Evolutionary conservation across 2,113 vertebrate species (phyloP).

Genomic region (Sylvietta virens): DNA sequence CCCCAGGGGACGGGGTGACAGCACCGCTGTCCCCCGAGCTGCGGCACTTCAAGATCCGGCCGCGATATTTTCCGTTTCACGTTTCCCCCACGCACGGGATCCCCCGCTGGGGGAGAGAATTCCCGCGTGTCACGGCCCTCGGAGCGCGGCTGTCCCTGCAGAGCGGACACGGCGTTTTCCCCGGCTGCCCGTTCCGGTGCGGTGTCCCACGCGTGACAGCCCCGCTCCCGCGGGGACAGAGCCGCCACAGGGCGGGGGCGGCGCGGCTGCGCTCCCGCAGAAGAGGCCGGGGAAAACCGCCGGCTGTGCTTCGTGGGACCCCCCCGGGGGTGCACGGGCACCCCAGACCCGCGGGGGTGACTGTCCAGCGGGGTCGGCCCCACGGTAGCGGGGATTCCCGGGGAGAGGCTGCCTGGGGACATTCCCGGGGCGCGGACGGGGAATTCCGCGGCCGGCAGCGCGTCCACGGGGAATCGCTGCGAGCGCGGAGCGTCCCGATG

Average conservation of each 20-base stretch:
- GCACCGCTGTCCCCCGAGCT: not conserved
- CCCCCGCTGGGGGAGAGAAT: not conserved
- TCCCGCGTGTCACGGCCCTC: not conserved
- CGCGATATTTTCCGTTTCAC: not conserved
- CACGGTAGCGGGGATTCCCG: not conserved
- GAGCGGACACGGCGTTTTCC: not conserved
- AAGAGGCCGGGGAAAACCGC: not conserved
- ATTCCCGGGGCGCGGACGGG: not conserved
- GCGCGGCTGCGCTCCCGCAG: not conserved
- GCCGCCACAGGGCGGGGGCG: not conserved
- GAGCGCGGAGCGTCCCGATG: rapidly evolving
- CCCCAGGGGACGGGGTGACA: not conserved
- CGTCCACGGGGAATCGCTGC: no score
- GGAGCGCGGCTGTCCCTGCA: not conserved
- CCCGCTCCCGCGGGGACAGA: not conserved
- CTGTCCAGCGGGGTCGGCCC: not conserved
- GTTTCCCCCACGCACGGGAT: not conserved
- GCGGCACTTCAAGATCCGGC: rapidly evolving
- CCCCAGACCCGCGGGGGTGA: not conserved
- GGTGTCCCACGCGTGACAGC: rapidly evolving
- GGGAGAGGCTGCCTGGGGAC: not conserved
- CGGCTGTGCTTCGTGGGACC: rapidly evolving
- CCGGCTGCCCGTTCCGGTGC: rapidly evolving
- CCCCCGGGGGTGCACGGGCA: not conserved
- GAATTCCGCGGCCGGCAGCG: not conserved